A percentile compares a stretch with the other conserved stretches of the same genome.
phyloP scores from a whole-genome alignment of 2,113 vertebrate species.

The Eupsittula cactorum region DNA sequence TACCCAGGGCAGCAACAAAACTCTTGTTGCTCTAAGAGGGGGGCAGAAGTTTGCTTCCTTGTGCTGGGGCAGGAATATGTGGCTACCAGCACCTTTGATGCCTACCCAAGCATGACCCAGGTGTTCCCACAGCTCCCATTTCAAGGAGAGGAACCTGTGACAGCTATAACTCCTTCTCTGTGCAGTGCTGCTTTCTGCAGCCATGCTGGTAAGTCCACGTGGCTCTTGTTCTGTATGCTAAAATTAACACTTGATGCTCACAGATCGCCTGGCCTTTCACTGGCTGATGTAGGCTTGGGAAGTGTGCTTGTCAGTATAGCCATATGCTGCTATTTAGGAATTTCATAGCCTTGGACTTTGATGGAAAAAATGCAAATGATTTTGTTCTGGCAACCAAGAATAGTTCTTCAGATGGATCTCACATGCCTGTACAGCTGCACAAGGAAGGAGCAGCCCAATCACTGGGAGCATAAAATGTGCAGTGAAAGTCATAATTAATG shows the following conservation, averaged over 20 bases:
- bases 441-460: slow-evolving; percentile 1
- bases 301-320: background rate
- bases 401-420: slow-evolving; percentile 60
- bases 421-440: background rate
- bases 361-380: slow-evolving; percentile 20
- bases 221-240: background rate
- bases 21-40: background rate
- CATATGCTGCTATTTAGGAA: slow-evolving; percentile 36
- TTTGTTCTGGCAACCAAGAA: slow-evolving; percentile 55
- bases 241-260: slow-evolving; percentile 4
- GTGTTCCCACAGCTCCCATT: background rate
- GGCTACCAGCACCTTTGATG: background rate
- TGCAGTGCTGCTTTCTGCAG: background rate
- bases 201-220: background rate
- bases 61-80: background rate
- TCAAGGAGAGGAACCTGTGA: background rate
- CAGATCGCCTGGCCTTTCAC: slow-evolving; percentile 14
- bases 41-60: background rate
- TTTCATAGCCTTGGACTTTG: slow-evolving; percentile 27
- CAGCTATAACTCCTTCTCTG: background rate
- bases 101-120: accelerated
- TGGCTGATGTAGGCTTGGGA: background rate
- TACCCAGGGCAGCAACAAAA: too few relatives aligned
- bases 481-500: background rate
- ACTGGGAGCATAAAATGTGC: background rate